Base-by-base conservation (phyloP, 2,797 vertebrate species). In the Chloroceryle amazona region DNA sequence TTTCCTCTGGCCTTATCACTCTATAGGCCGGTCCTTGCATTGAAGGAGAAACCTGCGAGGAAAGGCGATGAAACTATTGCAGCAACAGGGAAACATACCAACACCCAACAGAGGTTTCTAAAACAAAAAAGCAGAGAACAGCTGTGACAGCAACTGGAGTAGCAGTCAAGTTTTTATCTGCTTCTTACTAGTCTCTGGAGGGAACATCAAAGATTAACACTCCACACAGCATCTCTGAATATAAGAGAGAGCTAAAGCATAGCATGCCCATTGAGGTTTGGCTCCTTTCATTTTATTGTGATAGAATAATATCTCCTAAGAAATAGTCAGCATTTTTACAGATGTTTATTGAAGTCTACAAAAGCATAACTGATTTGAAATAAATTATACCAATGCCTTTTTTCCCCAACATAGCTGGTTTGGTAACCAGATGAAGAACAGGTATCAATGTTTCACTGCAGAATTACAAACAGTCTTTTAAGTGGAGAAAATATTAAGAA, bases 101-200 rank as follows among this genome's bases (percentile, higher is more conserved):
- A 91, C 37, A 61, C 23, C 6, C 46, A 47, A 51, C 6, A 2
- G 5, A 62, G 25, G 39, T 66, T 75, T 79, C 90, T 44, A 44
- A 52, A 91, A 72, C 28, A 81, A 79, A 72, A 72, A 93, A 61
- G 20, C 74, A 96, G 44, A 89, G 70, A 97, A 75, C 39, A 71
- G 71, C 4, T 17, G 28, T 42, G 78, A 89, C 47, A 74, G 58
- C 44, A n/a, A 54, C 2, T 71, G 58, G 73, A 96, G 87, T 22
- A 86, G 81, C 33, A 68, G 20, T 49, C 19, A 58, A 58, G 60
- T 63, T 63, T 66, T 73, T 84, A 94, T 95, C 91, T 96, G 97
- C 82, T 81, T 60, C 21, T 81, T 51, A 17, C 21, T 46, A 33
- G 13, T 33, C 57, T 91, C 74, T 63, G 65, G 57, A 71, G 25